Base-by-base conservation (phyloP, 64 coral and sea anemone genomes). In the Platygyra sinensis region DNA sequence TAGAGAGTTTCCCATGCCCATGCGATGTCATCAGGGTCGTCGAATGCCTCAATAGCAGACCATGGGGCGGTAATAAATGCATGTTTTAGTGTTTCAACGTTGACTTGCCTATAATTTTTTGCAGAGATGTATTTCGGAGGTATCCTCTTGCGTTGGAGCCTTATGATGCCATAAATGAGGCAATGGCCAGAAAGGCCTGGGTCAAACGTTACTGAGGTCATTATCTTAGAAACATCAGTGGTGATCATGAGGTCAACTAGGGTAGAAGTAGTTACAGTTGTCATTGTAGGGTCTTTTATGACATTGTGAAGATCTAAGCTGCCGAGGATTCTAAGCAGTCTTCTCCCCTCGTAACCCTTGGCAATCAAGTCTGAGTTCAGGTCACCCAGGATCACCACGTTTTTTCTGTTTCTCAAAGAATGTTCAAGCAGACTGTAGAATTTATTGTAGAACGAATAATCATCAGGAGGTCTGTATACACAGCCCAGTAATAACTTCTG, bases 351-450 rank as follows among this genome's bases (percentile, higher is more conserved):
- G n/a, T n/a, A n/a, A n/a, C n/a, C n/a, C n/a, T n/a, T n/a, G n/a
- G n/a, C n/a, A n/a, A n/a, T n/a, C n/a, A n/a, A n/a, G 55, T 94
- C 93, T 57, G 93, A 94, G 55, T 90, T 94, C 10, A 94, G 39
- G 54, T 94, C n/a, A n/a, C 79, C 92, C 28, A 89, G 63, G 78
- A 94, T 86, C 36, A 94, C n/a, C n/a, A n/a, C n/a, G n/a, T n/a
- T n/a, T n/a, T n/a, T n/a, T n/a, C n/a, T n/a, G n/a, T n/a, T n/a
- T n/a, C n/a, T n/a, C n/a, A n/a, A n/a, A n/a, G n/a, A n/a, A n/a
- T n/a, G n/a, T n/a, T 90, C 93, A 24, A 90, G 87, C 61, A 30
- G 46, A n/a, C 86, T 77, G 49, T 94, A 86, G 49, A 90, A 94
- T 69, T 94, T 86, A 87, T 94, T 54, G 51, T 94, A 86, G 60